Evolutionary conservation across 92 coral and sea anemone genomes (phyloP), one percentile per base, ranked within the genome.

Genomic region (Desmophyllum pertusum): DNA sequence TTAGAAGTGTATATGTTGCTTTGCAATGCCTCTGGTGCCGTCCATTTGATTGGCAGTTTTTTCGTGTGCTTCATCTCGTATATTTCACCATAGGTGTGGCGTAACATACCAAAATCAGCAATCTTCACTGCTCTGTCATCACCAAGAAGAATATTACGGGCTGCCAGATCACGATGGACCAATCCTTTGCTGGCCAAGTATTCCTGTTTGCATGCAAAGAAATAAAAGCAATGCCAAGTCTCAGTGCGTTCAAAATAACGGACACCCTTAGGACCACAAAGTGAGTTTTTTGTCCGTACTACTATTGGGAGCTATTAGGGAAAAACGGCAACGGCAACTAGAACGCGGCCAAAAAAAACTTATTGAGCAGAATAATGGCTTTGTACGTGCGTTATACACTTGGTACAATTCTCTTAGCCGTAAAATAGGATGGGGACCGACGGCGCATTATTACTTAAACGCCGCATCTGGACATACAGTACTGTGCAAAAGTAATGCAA

Each of bases 141-240:
- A 2, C 39, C 70, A 31, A 64, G 70, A 31, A 64, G 70, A 64
- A 64, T 27, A 17, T 64, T 64, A 35, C 70, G 70, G 19, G 70
- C 70, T 14, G 70, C 70, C 70, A 64, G 39, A 64, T 64, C 70
- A 4, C 70, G 70, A 64, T 64, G 70, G 5, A 64, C 70, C 17
- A 64, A 64, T 31, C 70, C 70, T 33, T 35, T 29, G 38, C 40
- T 64, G 38, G 70, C 38, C 39, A 64, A 14, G 70, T 31, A 64
- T 1, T 31, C 21, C 70, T 64, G 7, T 5, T n/a, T n/a, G n/a
- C n/a, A n/a, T n/a, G n/a, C n/a, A n/a, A 50, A 13, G 55, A 50
- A 15, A 50, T 13, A 50, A 10, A 50, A 50, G 18, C 13, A 4
- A 50, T 21, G 18, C 18, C 18, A 15, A 13, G 15, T 10, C 55